Conservation (phyloP, 2,797 vertebrate species). For the Serranus cabrilla region DNA sequence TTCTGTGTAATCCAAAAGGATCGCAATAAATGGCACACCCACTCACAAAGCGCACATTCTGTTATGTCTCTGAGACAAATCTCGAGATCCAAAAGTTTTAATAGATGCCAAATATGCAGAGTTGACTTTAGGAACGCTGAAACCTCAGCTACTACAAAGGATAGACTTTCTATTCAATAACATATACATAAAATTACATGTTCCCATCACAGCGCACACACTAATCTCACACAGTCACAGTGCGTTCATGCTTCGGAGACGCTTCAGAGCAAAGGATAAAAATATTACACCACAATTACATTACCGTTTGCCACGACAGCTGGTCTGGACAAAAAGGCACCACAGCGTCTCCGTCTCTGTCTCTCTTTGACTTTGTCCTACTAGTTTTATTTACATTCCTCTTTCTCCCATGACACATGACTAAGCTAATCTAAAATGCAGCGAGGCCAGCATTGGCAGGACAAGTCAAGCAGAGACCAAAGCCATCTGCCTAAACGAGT, state of each 20-base stretch:
- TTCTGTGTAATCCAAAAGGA: constrained; percentile 25
- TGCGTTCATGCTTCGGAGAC: constrained; percentile 27
- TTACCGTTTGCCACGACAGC: constrained; percentile 67
- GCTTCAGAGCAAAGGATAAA: constrained; percentile 47
- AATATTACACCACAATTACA: constrained; percentile 73
- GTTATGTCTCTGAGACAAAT: not conserved
- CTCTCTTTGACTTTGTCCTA: constrained; percentile 60
- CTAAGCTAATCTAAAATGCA: constrained; percentile 72
- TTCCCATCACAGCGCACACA: constrained; percentile 7
- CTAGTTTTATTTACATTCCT: constrained; percentile 74
- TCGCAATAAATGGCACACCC: constrained; percentile 4
- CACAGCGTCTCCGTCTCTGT: constrained; percentile 56
- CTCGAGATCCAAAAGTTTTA: not conserved
- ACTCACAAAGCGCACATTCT: constrained; percentile 15
- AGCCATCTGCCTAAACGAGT: constrained; percentile 69
- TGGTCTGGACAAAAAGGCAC: constrained; percentile 77
- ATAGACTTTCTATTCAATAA: constrained; percentile 5
- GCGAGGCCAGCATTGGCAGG: constrained; percentile 49
- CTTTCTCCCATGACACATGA: constrained; percentile 66
- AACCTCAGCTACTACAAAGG: not conserved
- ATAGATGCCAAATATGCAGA: not conserved
- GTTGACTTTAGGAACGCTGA: not conserved
- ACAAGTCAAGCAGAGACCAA: constrained; percentile 50
- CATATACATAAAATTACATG: constrained; percentile 22
- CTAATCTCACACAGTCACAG: constrained; percentile 5